Evolutionary conservation across 2,888 invertebrate genomes (phyloP).

Genomic region (Germaria angustata): DNA sequence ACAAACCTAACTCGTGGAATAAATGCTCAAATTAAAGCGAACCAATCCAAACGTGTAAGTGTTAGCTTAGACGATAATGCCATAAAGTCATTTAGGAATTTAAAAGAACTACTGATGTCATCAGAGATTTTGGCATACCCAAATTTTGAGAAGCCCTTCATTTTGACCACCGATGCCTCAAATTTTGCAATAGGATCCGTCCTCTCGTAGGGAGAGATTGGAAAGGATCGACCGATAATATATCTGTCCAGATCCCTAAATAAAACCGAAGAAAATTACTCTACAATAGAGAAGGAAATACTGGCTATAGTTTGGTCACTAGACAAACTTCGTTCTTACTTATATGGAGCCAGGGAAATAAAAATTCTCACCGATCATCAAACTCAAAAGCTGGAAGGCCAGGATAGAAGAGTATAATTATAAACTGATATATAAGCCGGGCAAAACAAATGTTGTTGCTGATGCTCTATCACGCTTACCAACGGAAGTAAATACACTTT

Average conservation of each 20-base stretch:
- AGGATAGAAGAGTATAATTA: no score
- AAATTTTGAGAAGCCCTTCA: slow-evolving; percentile 49
- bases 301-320: slow-evolving; percentile 50
- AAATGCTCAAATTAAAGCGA: slow-evolving; percentile 42
- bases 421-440: slow-evolving; percentile 41
- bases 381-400: no score
- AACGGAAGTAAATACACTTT: background rate
- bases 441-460: slow-evolving; percentile 54
- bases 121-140: slow-evolving; percentile 58
- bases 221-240: slow-evolving; percentile 6
- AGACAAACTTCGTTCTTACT: no score
- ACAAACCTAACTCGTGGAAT: slow-evolving; percentile 62
- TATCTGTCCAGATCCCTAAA: slow-evolving; percentile 41
- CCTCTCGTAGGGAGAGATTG: slow-evolving; percentile 49
- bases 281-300: slow-evolving; percentile 56
- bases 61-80: slow-evolving; percentile 43
- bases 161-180: slow-evolving; percentile 60
- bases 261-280: slow-evolving; percentile 50
- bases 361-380: slow-evolving; percentile 8
- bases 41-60: slow-evolving; percentile 32
- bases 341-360: background rate
- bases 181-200: slow-evolving; percentile 58
- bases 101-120: slow-evolving; percentile 54
- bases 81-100: slow-evolving; percentile 49
- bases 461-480: slow-evolving; percentile 25